phyloP scores from a whole-genome alignment of 1,140 invertebrate genomes.

The Periplaneta americana region DNA sequence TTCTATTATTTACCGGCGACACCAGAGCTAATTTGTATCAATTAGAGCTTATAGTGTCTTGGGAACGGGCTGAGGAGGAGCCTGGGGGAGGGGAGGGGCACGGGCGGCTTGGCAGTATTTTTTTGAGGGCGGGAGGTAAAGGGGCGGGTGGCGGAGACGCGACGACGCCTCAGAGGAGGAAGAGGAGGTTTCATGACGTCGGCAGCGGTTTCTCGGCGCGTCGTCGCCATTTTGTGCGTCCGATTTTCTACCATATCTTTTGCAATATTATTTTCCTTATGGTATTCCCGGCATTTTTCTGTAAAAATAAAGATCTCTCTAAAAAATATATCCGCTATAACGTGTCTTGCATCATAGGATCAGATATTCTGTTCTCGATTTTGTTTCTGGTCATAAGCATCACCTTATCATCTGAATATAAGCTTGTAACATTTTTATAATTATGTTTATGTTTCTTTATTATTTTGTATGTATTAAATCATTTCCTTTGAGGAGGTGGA shows the following conservation, averaged over 20 bases:
- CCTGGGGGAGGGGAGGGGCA: not conserved
- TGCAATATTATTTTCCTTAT: not conserved
- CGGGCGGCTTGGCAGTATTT: not conserved
- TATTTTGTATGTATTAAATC: too few species aligned
- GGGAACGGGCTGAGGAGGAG: not conserved
- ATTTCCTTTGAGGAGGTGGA: too few species aligned
- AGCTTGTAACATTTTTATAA: too few species aligned
- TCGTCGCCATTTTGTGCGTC: not conserved
- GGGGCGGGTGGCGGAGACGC: not conserved
- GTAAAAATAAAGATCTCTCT: not conserved
- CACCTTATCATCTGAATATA: too few species aligned
- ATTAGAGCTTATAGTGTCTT: slow-evolving; percentile 18
- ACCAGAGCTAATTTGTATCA: slow-evolving; percentile 26
- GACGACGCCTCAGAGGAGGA: not conserved
- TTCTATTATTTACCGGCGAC: slow-evolving; percentile 25
- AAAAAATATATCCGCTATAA: not conserved
- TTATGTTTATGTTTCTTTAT: too few species aligned
- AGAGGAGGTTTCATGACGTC: not conserved
- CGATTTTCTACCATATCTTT: not conserved
- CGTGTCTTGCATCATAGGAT: not conserved
- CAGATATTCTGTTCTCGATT: too few species aligned
- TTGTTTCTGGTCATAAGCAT: too few species aligned
- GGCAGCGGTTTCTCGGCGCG: not conserved
- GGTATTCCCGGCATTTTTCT: not conserved
- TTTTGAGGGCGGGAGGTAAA: not conserved